Conservation (phyloP, 2,888 invertebrate genomes). For the Alentia gelatinosa region DNA sequence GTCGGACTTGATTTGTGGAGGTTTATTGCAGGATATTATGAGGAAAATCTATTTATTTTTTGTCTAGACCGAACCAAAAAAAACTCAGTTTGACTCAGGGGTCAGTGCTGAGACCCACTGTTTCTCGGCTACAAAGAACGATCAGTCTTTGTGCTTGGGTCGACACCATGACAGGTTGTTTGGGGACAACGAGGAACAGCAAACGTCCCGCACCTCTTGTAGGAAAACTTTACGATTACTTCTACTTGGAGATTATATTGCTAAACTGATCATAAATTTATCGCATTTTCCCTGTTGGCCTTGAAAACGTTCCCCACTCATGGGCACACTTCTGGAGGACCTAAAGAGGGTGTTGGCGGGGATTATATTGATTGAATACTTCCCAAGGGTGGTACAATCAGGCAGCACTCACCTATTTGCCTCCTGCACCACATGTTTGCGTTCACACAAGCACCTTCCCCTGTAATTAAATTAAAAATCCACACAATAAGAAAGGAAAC, state of each 20-base stretch:
- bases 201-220: conserved; percentile 47
- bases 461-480: conserved; percentile 49
- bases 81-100: too few species aligned
- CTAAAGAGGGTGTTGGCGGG: too few species aligned
- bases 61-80: too few species aligned
- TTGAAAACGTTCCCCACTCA: too few species aligned
- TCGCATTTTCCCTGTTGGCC: conserved; percentile 4
- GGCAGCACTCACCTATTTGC: conserved; percentile 25
- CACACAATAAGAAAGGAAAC: conserved; percentile 39
- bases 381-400: background rate
- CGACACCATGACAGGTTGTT: background rate
- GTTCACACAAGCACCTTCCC: conserved; percentile 38
- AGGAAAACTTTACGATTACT: conserved; percentile 23
- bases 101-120: background rate
- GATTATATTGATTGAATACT: too few species aligned
- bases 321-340: too few species aligned
- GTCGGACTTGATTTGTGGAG: background rate
- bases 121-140: background rate
- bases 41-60: background rate
- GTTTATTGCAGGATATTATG: background rate
- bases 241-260: background rate
- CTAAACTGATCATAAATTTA: conserved; percentile 41
- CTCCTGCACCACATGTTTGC: conserved; percentile 39
- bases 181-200: background rate
- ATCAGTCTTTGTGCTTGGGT: background rate